Evolutionary conservation across 2,888 invertebrate genomes (phyloP).

Genomic region (Epinotia demarniana): DNA sequence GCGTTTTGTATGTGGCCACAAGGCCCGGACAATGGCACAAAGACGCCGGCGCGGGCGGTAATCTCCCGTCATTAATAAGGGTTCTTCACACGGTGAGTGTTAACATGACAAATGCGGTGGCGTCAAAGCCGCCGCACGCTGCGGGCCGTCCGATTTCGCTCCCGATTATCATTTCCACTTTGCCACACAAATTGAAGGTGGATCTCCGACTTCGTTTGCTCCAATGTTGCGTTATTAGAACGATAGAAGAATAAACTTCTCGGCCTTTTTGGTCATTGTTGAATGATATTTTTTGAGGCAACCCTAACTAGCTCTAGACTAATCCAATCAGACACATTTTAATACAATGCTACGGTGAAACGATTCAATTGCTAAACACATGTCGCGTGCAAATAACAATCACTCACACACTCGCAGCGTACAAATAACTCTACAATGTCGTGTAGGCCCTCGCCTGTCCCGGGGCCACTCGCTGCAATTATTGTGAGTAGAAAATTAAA

Average conservation of each 20-base stretch:
- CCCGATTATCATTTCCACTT: constrained; percentile 64
- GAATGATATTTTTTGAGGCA: not conserved
- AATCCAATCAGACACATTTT: constrained; percentile 20
- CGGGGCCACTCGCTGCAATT: constrained; percentile 69
- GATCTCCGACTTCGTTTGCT: constrained; percentile 31
- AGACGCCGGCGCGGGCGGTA: constrained; percentile 66
- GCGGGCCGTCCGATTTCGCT: constrained; percentile 66
- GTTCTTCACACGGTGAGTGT: constrained; percentile 81
- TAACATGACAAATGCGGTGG: constrained; percentile 81
- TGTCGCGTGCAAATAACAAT: constrained; percentile 41
- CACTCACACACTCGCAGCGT: constrained; percentile 59
- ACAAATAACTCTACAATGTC: constrained; percentile 73
- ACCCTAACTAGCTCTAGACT: constrained; percentile 9
- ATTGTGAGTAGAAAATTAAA: constrained; percentile 82
- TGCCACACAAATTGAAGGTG: constrained; percentile 60
- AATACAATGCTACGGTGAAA: constrained; percentile 23
- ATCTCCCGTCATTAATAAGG: constrained; percentile 82
- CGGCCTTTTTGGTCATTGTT: not conserved
- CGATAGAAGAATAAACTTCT: not conserved
- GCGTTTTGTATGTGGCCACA: constrained; percentile 63
- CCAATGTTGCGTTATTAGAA: constrained; percentile 15
- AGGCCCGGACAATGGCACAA: constrained; percentile 67
- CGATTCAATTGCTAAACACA: constrained; percentile 43
- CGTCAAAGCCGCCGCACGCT: constrained; percentile 66
- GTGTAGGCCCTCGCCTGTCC: constrained; percentile 64